These are phyloP conservation scores for Diploptera punctata DNA, from an alignment of 2,888 invertebrate species.

Conservation along the genomic window DNA sequence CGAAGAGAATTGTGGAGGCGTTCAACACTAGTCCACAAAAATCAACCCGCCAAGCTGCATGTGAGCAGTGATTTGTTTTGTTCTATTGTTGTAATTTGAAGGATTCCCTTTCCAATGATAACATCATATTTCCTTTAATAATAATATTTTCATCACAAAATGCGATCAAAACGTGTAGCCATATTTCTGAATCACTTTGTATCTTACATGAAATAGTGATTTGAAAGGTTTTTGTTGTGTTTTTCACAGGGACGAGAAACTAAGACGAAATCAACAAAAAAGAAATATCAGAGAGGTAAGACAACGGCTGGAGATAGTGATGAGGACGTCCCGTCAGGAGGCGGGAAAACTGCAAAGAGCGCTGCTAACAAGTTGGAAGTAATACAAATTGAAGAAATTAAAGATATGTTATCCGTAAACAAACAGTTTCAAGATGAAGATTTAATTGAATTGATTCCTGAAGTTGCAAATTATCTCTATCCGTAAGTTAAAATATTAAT, in stretches of 20 bases:
- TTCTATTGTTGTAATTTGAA: no score
- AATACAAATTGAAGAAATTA: constrained; percentile 70
- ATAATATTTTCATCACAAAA: no score
- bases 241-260: constrained; percentile 84
- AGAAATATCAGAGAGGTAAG: constrained; percentile 63
- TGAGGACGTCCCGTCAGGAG: constrained; percentile 55
- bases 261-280: constrained; percentile 92
- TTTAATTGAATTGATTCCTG: constrained; percentile 70
- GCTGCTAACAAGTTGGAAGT: constrained; percentile 66
- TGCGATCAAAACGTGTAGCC: no score
- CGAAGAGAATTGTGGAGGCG: no score
- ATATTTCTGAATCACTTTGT: no score
- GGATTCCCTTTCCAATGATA: no score
- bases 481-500: constrained; percentile 59
- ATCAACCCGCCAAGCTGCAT: no score
- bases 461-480: constrained; percentile 72
- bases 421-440: constrained; percentile 64
- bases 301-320: constrained; percentile 69
- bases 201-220: no score
- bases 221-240: no score
- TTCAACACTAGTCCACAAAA: no score
- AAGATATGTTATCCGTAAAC: constrained; percentile 62
- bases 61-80: no score
- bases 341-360: not conserved
- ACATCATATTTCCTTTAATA: no score